Base-by-base conservation (phyloP, 2,113 vertebrate genomes). In the Marmota flaviventris region DNA sequence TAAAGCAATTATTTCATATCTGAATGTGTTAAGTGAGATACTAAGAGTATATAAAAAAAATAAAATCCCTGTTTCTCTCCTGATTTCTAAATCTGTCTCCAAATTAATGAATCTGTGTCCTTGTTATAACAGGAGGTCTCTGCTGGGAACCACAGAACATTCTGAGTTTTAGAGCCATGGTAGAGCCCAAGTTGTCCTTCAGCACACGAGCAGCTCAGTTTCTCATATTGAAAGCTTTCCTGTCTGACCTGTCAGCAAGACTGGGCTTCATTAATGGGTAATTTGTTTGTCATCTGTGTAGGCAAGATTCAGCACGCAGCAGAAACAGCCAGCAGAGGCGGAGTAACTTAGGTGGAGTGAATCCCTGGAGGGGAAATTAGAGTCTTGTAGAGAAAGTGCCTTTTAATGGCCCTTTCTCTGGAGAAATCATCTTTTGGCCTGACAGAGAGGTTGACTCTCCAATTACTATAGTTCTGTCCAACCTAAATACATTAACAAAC, bases 281-380 rank as follows among this genome's bases (percentile, higher is more conserved):
- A 89, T 56, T n/a, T 92, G 22, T 75, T 89, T 79, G 39, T 61
- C 42, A 93, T 94, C 58, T 93, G 82, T 92, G 32, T 39, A 70
- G 89, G 61, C 89, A 93, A 89, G 42, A 75, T 53, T 75, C 42
- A 63, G 69, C 58, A 92, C 24, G n/a, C 65, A 56, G 24, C 51
- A 90, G 89, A 93, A 82, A 61, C 11, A 77, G 73, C 61, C 29
- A 37, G n/a, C 39, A 89, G 70, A 76, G 56, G 70, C 25, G 70
- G 58, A 20, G 9, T 76, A n/a, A 63, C 61, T 53, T 32, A 70
- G 48, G 42, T 85, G n/a, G 39, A 51, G 42, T 42, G 37, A 72
- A 56, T 89, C 61, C 79, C 45, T 81, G 65, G 25, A 82, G 32
- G 14, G 10, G 45, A 96, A 92, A 42, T 53, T 58, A 95, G 56